Evolutionary conservation across 2,888 invertebrate genomes (phyloP).

Genomic region (Drosophila formosana): DNA sequence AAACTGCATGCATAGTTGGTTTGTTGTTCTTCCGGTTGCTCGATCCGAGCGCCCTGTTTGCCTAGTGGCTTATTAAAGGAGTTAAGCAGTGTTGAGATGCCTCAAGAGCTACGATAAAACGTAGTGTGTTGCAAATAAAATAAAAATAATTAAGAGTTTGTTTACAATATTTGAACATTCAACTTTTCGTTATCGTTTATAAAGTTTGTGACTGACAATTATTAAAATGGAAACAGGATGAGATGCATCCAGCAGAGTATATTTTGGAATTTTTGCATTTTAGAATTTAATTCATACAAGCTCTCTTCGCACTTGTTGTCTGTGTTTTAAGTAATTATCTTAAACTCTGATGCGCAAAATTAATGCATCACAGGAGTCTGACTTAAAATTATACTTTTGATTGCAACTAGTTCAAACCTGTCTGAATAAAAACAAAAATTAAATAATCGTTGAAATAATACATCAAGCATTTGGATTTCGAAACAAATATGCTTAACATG

Average conservation of each 20-base stretch:
- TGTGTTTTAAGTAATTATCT: background rate
- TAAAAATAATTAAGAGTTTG: conserved; percentile 12
- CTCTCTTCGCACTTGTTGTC: background rate
- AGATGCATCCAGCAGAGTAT: background rate
- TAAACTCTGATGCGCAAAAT: background rate
- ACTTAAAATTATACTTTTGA: background rate
- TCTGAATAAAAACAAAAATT: background rate
- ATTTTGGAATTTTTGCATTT: background rate
- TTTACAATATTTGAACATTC: conserved; percentile 3
- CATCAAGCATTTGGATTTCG: background rate
- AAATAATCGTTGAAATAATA: background rate
- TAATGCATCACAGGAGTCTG: no score
- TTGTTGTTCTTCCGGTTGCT: conserved; percentile 9
- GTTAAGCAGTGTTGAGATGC: conserved; percentile 22
- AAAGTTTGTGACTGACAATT: conserved; percentile 7
- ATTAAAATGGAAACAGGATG: background rate
- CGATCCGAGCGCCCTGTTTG: conserved; percentile 15
- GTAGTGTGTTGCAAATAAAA: conserved; percentile 3
- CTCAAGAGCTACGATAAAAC: conserved; percentile 11
- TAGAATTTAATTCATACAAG: background rate
- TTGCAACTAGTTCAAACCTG: background rate
- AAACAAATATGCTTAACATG: background rate
- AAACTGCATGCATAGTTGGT: conserved; percentile 16
- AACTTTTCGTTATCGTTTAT: conserved; percentile 6
- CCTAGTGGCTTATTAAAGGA: conserved; percentile 24